These are phyloP conservation scores for Macrosteles quadrilineatus DNA, from an alignment of 1,140 invertebrate genomes.

Conservation along the genomic window DNA sequence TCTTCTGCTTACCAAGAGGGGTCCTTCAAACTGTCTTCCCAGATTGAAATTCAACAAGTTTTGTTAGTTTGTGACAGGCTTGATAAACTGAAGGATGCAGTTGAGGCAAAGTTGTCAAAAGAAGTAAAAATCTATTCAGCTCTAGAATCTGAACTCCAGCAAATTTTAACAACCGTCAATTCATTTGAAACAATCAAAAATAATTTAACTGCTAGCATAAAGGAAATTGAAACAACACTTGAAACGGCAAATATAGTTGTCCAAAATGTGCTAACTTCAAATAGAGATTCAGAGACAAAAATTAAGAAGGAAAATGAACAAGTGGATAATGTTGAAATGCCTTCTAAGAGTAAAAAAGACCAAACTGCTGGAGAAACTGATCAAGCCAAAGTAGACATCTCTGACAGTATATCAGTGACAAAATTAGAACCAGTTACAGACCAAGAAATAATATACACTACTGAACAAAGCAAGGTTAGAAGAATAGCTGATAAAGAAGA, in stretches of 20 bases:
- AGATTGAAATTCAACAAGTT: slow-evolving; percentile 12
- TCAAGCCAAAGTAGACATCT: slow-evolving; percentile 39
- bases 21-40: neutral
- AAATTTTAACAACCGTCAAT: neutral
- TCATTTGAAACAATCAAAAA: neutral
- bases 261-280: neutral
- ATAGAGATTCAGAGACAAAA: slow-evolving; percentile 37
- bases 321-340: slow-evolving; percentile 27
- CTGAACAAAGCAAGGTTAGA: slow-evolving; percentile 20
- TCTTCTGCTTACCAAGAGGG: neutral
- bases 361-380: slow-evolving; percentile 37
- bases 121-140: neutral
- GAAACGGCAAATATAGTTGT: no score
- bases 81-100: neutral
- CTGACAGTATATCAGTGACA: slow-evolving; percentile 35
- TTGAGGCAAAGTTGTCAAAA: neutral
- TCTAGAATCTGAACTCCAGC: neutral
- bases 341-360: neutral
- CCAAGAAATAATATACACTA: slow-evolving; percentile 31
- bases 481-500: slow-evolving; percentile 6
- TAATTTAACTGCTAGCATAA: neutral
- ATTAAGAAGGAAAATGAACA: slow-evolving; percentile 41
- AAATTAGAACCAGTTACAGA: slow-evolving; percentile 34
- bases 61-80: neutral
- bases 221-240: neutral